Conservation (phyloP, 2,888 invertebrate species). For the Dinocampus coccinellae region DNA sequence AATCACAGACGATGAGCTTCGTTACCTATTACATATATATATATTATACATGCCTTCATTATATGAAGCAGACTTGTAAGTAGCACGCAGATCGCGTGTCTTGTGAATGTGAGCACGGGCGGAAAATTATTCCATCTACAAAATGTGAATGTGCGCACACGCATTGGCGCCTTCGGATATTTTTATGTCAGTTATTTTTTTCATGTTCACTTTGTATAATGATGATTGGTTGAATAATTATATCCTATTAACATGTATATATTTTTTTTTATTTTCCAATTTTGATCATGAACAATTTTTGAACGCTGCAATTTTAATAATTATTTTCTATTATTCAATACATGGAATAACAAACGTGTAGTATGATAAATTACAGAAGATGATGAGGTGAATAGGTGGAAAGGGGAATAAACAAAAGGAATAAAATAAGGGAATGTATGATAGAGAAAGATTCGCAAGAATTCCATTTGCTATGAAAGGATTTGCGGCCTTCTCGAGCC, state of each 20-base stretch:
- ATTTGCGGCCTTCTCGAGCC: conserved; percentile 34
- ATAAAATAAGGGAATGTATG: not conserved
- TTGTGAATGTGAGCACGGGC: conserved; percentile 49
- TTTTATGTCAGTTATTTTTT: conserved; percentile 23
- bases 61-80: conserved; percentile 36
- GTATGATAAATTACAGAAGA: too few species aligned
- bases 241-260: not conserved
- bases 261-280: too few species aligned
- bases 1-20: conserved; percentile 31
- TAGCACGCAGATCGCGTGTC: conserved; percentile 52
- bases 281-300: too few species aligned
- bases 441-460: not conserved
- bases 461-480: not conserved
- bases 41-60: not conserved
- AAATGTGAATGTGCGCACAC: conserved; percentile 42
- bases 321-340: too few species aligned
- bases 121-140: conserved; percentile 57
- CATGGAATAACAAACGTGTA: too few species aligned
- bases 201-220: conserved; percentile 32
- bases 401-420: too few species aligned
- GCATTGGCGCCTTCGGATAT: conserved; percentile 14
- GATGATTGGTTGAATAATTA: conserved; percentile 21
- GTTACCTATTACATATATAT: not conserved
- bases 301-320: too few species aligned
- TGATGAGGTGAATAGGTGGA: too few species aligned